These are phyloP conservation scores for Pteronotus mesoamericanus DNA, from an alignment of 2,797 vertebrate species.

Conservation along the genomic window DNA sequence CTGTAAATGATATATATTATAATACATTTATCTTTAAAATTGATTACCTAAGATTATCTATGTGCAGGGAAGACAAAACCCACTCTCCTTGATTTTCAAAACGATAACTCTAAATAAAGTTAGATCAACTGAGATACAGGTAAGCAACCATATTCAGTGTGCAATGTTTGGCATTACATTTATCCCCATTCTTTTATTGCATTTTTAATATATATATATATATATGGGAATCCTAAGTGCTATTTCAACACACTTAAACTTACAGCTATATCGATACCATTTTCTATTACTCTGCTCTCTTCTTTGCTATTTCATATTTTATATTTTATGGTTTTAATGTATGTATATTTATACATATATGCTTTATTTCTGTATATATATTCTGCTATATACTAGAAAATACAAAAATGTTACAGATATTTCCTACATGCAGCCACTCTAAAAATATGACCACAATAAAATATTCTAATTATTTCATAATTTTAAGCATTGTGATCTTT, in stretches of 20 bases:
- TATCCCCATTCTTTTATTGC: background rate
- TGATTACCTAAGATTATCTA: background rate
- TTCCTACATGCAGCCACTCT: background rate
- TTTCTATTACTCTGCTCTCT: background rate
- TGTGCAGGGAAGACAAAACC: background rate
- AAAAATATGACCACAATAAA: background rate
- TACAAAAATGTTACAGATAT: background rate
- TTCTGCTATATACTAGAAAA: background rate
- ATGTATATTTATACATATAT: background rate
- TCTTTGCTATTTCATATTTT: background rate
- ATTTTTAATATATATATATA: background rate
- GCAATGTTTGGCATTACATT: background rate
- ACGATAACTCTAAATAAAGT: background rate
- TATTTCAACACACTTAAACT: background rate
- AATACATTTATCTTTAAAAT: background rate
- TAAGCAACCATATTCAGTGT: background rate
- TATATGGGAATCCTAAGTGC: background rate
- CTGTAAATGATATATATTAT: too few relatives aligned
- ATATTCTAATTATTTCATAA: background rate
- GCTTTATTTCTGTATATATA: background rate
- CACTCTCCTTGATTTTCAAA: background rate
- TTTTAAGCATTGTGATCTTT: background rate
- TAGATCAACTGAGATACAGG: background rate
- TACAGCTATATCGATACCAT: background rate
- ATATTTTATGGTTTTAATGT: background rate